Evolutionary conservation across 2,113 vertebrate genomes (phyloP).

Genomic region (Protobothrops flavoviridis): DNA sequence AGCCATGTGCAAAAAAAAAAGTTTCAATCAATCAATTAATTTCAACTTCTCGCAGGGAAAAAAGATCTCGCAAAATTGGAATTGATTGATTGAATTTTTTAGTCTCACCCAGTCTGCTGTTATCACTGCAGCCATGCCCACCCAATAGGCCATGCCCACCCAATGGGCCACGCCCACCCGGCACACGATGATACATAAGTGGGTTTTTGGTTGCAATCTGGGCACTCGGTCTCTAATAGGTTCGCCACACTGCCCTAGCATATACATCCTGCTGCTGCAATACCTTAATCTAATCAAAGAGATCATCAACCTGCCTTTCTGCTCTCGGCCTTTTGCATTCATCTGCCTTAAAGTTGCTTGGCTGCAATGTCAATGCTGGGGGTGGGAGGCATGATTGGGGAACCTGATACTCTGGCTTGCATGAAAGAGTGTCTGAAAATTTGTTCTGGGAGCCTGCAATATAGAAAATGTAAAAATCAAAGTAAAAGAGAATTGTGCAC

Average conservation of each 20-base stretch:
- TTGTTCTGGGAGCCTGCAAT: background rate
- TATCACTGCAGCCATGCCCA: too few relatives aligned
- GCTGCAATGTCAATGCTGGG: background rate
- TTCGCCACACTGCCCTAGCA: background rate
- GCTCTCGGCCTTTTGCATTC: background rate
- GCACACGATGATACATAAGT: too few relatives aligned
- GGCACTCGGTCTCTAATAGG: too few relatives aligned
- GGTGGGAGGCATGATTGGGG: background rate
- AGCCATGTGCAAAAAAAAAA: too few relatives aligned
- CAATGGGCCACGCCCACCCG: too few relatives aligned
- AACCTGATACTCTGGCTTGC: background rate
- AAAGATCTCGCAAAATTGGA: too few relatives aligned
- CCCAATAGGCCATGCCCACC: too few relatives aligned
- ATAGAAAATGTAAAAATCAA: background rate
- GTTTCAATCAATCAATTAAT: too few relatives aligned
- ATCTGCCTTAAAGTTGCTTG: background rate
- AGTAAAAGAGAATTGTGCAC: background rate
- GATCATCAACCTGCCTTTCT: background rate
- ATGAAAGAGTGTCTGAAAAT: background rate
- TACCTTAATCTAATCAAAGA: background rate
- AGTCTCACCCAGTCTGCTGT: too few relatives aligned
- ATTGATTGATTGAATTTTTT: too few relatives aligned
- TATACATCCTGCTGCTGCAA: background rate
- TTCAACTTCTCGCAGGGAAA: too few relatives aligned
- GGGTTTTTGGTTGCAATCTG: too few relatives aligned